phyloP scores from a whole-genome alignment of 2,113 vertebrate genomes.

The Notarius lentiginosus region DNA sequence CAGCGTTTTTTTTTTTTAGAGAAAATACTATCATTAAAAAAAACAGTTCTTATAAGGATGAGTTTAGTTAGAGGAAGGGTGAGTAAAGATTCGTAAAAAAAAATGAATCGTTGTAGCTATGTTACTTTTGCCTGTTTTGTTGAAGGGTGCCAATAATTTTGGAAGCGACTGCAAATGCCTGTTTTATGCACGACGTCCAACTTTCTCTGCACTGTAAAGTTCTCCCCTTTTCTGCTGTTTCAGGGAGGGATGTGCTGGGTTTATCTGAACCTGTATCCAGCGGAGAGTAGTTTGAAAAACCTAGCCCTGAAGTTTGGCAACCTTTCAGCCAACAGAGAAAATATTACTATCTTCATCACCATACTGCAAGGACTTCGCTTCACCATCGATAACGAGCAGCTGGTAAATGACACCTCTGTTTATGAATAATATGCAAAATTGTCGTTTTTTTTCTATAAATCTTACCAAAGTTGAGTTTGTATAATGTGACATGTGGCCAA shows the following conservation, averaged over 20 bases:
- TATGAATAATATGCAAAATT: not conserved
- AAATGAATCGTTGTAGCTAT: not conserved
- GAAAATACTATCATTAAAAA: not conserved
- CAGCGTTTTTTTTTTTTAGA: not conserved
- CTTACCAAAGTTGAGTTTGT: not conserved
- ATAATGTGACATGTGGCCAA: not conserved
- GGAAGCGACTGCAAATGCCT: not conserved
- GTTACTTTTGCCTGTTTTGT: not conserved
- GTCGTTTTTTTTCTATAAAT: not conserved
- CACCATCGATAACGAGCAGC: conserved; percentile 46
- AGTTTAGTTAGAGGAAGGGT: not conserved
- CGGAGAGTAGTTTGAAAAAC: conserved; percentile 56
- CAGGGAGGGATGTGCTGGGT: conserved; percentile 59
- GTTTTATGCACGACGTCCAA: not conserved
- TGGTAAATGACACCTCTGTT: conserved; percentile 49
- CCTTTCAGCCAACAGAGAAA: conserved; percentile 57
- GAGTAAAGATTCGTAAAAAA: not conserved
- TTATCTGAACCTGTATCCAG: conserved; percentile 54
- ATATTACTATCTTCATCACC: conserved; percentile 57
- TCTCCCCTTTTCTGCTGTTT: conserved; percentile 18
- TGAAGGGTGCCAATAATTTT: not conserved
- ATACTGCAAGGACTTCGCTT: conserved; percentile 57
- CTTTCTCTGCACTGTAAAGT: not conserved
- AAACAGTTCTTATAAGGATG: not conserved
- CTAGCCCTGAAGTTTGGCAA: conserved; percentile 57